phyloP scores from a whole-genome alignment of 2,113 vertebrate genomes.

The Rhizomys pruinosus region DNA sequence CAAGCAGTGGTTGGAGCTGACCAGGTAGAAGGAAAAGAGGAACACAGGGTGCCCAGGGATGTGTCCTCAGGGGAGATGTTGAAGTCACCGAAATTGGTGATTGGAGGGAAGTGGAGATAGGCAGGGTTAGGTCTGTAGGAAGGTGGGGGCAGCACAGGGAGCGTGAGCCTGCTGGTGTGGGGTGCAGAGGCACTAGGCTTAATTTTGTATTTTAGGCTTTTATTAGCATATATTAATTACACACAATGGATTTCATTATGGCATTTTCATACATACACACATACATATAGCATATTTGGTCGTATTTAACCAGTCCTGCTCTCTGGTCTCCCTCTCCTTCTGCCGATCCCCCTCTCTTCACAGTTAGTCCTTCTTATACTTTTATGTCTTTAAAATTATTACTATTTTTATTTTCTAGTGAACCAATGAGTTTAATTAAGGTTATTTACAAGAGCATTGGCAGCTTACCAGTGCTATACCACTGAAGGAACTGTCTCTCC shows the following conservation, averaged over 20 bases:
- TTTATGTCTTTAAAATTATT: too few relatives aligned
- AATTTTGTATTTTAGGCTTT: background rate
- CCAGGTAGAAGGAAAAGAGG: background rate
- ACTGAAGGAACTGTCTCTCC: background rate
- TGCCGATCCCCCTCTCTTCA: background rate
- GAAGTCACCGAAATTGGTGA: background rate
- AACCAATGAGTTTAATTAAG: background rate
- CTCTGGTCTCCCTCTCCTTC: background rate
- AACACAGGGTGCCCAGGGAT: too few relatives aligned
- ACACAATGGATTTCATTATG: too few relatives aligned
- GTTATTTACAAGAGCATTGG: background rate
- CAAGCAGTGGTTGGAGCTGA: background rate
- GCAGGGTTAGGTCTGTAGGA: background rate
- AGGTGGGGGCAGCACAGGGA: background rate
- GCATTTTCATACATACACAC: too few relatives aligned
- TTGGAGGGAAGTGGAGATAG: too few relatives aligned
- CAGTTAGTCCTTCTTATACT: background rate
- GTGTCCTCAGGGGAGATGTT: background rate
- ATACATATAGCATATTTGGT: background rate
- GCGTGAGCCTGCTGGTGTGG: background rate
- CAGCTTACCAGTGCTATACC: background rate
- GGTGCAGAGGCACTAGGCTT: background rate
- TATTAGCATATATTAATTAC: background rate
- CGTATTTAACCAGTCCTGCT: too few relatives aligned
- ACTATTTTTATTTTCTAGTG: background rate